Base-by-base conservation (phyloP, 2,113 vertebrate species). In the Trogon surrucura region DNA sequence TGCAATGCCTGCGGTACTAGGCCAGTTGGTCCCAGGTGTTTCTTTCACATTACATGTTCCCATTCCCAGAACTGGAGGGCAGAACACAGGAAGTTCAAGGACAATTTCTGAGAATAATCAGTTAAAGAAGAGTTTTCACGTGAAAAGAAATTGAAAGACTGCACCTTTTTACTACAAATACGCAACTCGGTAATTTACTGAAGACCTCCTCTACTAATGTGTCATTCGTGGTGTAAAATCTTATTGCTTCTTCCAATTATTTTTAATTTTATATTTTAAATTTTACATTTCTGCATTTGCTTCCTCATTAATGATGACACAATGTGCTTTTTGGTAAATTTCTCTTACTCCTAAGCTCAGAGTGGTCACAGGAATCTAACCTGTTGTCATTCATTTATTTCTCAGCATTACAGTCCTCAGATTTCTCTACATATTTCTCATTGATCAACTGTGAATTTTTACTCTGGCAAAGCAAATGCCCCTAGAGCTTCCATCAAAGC, bases 11-110 rank as follows among this genome's bases (percentile, higher is more conserved):
- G 16, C 75, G 56, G 38, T 34, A 89, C 13, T 53, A 80, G 96
- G 89, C n/a, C 94, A 80, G 19, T 17, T 88, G 74, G 80, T 88
- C 89, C 91, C 91, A 79, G 66, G 89, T 85, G 93, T 72, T 88
- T 73, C 78, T 75, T 53, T 85, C 57, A 81, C 67, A 81, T 65
- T 47, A 29, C 53, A 16, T 3, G 16, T 32, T 88, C 70, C 36
- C 36, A 2, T 11, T 56, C 71, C 90, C 65, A 66, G 23, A 71
- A 86, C 4, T 0, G 12, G 54, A 91, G 41, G 44, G 65, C 65
- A 69, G 64, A 88, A 67, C 13, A 78, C 41, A 79, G 13, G 34
- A 34, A 48, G 45, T 51, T 84, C 92, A 92, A 94, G 80, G 80
- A 56, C 73, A 81, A 61, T 67, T 90, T 81, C 27, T 69, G 83